phyloP scores from a whole-genome alignment of 2,113 vertebrate species.

The Nothobranchius furzeri region DNA sequence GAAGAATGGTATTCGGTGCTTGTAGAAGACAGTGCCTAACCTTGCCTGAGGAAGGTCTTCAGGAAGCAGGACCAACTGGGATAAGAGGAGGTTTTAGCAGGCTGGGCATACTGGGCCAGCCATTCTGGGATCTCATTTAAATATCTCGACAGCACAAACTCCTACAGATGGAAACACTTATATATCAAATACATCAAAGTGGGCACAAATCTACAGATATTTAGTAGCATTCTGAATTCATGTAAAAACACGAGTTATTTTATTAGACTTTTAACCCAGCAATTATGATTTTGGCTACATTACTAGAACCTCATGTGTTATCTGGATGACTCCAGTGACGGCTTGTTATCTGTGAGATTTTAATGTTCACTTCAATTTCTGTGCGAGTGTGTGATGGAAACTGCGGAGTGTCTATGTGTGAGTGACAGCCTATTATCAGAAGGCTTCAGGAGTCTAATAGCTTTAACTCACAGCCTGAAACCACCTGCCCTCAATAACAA shows the following conservation, averaged over 20 bases:
- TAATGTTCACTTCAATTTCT: constrained; percentile 67
- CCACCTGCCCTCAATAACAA: constrained; percentile 80
- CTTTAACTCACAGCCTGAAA: constrained; percentile 75
- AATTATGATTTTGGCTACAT: constrained; percentile 30
- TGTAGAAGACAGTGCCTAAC: constrained; percentile 70
- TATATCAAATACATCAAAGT: constrained; percentile 5
- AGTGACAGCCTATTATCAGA: constrained; percentile 81
- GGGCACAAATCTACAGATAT: neutral
- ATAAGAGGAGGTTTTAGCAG: constrained; percentile 86
- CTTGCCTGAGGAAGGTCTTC: constrained; percentile 89
- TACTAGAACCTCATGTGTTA: constrained; percentile 42
- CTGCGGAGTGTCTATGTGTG: constrained; percentile 61
- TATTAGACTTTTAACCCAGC: constrained; percentile 32
- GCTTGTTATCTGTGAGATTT: constrained; percentile 65
- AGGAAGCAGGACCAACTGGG: constrained; percentile 90
- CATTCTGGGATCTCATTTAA: constrained; percentile 88
- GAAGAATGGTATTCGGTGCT: constrained; percentile 34
- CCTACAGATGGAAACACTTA: constrained; percentile 76
- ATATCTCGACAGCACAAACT: constrained; percentile 85
- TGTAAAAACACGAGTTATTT: constrained; percentile 35
- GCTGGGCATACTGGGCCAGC: constrained; percentile 85
- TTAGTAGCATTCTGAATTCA: neutral
- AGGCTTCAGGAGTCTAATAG: constrained; percentile 78
- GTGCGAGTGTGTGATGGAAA: constrained; percentile 59
- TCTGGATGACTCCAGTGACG: constrained; percentile 57